Evolutionary conservation across 2,888 invertebrate species (phyloP), one percentile per base, ranked within the genome.

Genomic region (Aspidiotus destructor): DNA sequence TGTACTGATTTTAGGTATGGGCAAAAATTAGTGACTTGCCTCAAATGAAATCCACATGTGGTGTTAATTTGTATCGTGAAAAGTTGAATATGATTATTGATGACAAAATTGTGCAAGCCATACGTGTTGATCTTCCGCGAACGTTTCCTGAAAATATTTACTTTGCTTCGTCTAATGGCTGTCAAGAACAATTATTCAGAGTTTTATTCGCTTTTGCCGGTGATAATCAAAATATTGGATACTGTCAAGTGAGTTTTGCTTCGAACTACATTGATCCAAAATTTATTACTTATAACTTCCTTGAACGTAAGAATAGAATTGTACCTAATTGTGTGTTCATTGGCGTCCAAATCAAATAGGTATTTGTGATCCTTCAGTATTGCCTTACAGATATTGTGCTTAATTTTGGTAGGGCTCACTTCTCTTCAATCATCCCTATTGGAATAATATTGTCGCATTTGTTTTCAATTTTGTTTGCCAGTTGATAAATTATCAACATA

Each of bases 91-190:
- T 83, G 64, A 84, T 86, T 41, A 85, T 84, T 76, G 86, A 89
- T 74, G 83, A 85, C 74, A 84, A 83, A 73, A 80, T 89, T 41
- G 84, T 86, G 67, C 92, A 94, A 75, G 82, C 86, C 70, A 92
- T 95, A 68, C 85, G 86, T 79, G 89, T 91, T 71, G 95, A 95
- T 81, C 80, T 95, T 74, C 93, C 92, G 71, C 82, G 96, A 72
- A 96, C 95, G 71, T 96, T 94, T 80, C 95, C 95, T 68, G 94
- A 95, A 77, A 96, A 96, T 79, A 91, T 94, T 73, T 91, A 87
- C 78, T 96, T 96, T 76, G 86, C 86, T 71, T 86, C 86, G 72
- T 83, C 85, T 68, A 86, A 86, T 68, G 84, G 85, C 71, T 84
- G 88, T 72, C 86, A 87, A 72, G 82, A 85, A 71, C 87, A 91